Conservation (phyloP, 2,797 vertebrate genomes). For the Enteromius thamalakanensis region DNA sequence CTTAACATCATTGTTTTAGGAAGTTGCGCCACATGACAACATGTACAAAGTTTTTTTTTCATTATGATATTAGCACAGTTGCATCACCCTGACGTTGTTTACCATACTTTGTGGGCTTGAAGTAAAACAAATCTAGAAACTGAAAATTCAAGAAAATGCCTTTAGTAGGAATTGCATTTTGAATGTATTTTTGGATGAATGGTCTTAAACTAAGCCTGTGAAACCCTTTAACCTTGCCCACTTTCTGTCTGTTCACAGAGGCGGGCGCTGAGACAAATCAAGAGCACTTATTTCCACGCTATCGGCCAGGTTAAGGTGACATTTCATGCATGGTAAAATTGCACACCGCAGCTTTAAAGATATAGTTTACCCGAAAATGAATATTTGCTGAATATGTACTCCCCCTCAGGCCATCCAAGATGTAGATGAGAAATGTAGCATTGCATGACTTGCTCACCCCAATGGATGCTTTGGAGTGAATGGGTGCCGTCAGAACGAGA, state of each 20-base stretch:
- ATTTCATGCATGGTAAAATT: not conserved
- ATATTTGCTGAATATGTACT: not conserved
- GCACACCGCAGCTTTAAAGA: not conserved
- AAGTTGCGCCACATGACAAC: not conserved
- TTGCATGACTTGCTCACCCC: not conserved
- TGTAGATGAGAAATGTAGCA: not conserved
- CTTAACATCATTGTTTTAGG: not conserved
- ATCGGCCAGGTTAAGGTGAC: not conserved
- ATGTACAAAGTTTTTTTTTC: not conserved
- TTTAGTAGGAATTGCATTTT: not conserved
- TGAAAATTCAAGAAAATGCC: not conserved
- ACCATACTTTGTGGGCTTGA: not conserved
- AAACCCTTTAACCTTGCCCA: not conserved
- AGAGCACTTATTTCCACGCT: not conserved
- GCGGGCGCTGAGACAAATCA: not conserved
- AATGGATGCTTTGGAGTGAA: not conserved
- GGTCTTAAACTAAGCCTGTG: not conserved
- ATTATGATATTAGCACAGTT: not conserved
- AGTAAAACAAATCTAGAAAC: too few relatives aligned
- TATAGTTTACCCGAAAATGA: not conserved
- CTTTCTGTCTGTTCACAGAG: not conserved
- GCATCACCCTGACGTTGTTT: not conserved
- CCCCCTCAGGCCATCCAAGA: not conserved
- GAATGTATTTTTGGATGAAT: not conserved
- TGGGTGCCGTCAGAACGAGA: conserved; percentile 1